These are phyloP conservation scores for Drosophila pseudoananassae DNA, from an alignment of 1,140 invertebrate species.

Conservation along the genomic window DNA sequence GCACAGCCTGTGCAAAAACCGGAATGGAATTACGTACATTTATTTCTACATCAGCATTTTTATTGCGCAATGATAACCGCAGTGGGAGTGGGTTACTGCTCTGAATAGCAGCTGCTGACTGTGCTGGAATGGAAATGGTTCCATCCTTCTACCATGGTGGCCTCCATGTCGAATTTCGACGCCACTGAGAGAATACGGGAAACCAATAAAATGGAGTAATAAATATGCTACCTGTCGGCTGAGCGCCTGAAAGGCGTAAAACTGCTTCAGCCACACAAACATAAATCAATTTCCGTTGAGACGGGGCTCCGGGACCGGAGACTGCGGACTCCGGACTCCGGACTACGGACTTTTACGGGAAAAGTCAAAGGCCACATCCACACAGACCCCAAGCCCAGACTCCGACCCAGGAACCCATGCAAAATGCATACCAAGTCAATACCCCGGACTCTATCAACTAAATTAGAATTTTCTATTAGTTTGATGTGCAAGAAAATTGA, in stretches of 20 bases:
- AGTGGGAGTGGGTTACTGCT: slow-evolving; percentile 1
- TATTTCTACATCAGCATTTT: slow-evolving; percentile 76
- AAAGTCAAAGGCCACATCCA: slow-evolving; percentile 31
- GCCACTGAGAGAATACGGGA: not conserved
- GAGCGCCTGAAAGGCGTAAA: slow-evolving; percentile 63
- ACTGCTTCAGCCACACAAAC: slow-evolving; percentile 41
- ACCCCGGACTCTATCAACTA: slow-evolving; percentile 19
- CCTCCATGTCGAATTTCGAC: not conserved
- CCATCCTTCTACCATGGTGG: not conserved
- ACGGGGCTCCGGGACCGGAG: slow-evolving; percentile 14
- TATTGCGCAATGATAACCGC: slow-evolving; percentile 62
- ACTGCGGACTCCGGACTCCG: not conserved
- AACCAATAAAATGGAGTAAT: slow-evolving; percentile 71
- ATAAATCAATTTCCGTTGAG: slow-evolving; percentile 62
- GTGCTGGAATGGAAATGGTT: slow-evolving; percentile 5
- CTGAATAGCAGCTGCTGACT: slow-evolving; percentile 30
- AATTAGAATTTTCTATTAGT: slow-evolving; percentile 71
- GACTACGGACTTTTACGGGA: slow-evolving; percentile 1
- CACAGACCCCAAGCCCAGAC: slow-evolving; percentile 4
- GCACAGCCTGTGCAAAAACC: slow-evolving; percentile 44
- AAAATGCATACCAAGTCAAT: slow-evolving; percentile 65
- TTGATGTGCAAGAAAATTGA: slow-evolving; percentile 64
- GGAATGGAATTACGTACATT: slow-evolving; percentile 72
- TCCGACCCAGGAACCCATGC: slow-evolving; percentile 20
- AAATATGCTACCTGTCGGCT: slow-evolving; percentile 70